Evolutionary conservation across 2,113 vertebrate genomes (phyloP).

Genomic region (Mesembrinibis cayennensis): DNA sequence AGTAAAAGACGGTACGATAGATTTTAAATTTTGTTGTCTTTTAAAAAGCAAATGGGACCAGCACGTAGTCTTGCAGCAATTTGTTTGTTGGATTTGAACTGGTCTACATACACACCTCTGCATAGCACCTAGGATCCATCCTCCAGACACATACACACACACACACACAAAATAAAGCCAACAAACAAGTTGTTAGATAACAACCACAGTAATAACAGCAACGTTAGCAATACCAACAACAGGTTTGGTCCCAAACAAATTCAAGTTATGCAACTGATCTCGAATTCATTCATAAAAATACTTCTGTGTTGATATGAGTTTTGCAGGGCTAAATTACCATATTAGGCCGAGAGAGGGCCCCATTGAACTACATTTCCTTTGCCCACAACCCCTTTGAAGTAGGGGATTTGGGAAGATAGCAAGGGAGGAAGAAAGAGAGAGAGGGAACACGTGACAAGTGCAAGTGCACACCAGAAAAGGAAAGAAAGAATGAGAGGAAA

Average conservation of each 20-base stretch:
- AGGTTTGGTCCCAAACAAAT: background rate
- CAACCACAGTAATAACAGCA: background rate
- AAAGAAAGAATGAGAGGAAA: background rate
- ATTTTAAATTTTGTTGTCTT: background rate
- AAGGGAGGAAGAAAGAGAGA: background rate
- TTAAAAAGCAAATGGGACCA: background rate
- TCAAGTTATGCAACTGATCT: background rate
- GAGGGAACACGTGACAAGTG: background rate
- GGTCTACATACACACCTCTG: background rate
- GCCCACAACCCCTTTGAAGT: background rate
- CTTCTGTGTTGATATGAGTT: background rate
- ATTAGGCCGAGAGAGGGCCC: slow-evolving; percentile 65
- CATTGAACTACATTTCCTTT: slow-evolving; percentile 28
- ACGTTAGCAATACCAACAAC: background rate
- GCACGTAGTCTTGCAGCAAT: background rate
- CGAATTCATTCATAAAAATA: slow-evolving; percentile 39
- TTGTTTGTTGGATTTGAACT: background rate
- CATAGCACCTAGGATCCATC: background rate
- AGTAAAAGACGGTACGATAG: background rate
- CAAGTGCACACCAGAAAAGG: background rate
- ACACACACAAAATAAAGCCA: background rate
- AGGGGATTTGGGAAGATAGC: background rate
- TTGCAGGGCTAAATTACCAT: background rate
- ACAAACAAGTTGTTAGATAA: background rate
- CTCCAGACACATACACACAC: background rate